These are phyloP conservation scores for Pungitius pungitius DNA, from an alignment of 2,113 vertebrate species.

Conservation along the genomic window DNA sequence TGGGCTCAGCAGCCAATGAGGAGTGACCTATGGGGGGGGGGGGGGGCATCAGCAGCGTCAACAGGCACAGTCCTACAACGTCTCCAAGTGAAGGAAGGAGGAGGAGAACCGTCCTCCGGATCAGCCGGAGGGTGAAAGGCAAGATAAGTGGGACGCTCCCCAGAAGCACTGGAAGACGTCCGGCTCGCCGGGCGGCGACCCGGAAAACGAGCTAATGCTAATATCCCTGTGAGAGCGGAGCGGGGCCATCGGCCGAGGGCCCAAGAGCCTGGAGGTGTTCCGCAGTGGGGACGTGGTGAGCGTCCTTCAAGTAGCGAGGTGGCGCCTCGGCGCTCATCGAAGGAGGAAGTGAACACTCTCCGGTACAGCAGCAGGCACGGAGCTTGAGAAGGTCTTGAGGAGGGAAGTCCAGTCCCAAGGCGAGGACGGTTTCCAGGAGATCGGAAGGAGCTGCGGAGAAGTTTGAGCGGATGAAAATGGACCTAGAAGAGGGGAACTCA, in stretches of 20 bases:
- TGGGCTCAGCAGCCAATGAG: background rate
- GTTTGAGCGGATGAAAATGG: background rate
- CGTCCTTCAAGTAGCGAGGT: conserved; percentile 23
- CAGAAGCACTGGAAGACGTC: conserved; percentile 67
- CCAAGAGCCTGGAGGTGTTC: too few relatives aligned
- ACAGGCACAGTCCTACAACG: conserved; percentile 59
- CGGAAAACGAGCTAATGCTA: conserved; percentile 10
- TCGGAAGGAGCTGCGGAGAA: conserved; percentile 1
- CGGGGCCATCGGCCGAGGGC: conserved; percentile 7
- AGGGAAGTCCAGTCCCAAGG: conserved; percentile 1
- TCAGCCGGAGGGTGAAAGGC: conserved; percentile 43
- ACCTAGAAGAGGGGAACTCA: background rate
- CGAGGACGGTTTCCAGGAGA: background rate
- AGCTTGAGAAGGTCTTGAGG: conserved; percentile 24
- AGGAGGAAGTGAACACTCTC: too few relatives aligned
- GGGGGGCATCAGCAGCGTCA: conserved; percentile 40
- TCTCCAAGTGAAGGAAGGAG: conserved; percentile 6
- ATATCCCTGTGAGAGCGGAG: background rate
- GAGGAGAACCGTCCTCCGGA: conserved; percentile 20
- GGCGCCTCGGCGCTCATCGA: background rate
- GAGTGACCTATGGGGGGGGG: background rate
- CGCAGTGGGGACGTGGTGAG: conserved; percentile 6
- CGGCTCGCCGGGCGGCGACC: conserved; percentile 18
- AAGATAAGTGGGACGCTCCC: conserved; percentile 45
- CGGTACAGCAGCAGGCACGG: background rate